Base-by-base conservation (phyloP, 2,888 invertebrate species). In the Drosophila lutescens region DNA sequence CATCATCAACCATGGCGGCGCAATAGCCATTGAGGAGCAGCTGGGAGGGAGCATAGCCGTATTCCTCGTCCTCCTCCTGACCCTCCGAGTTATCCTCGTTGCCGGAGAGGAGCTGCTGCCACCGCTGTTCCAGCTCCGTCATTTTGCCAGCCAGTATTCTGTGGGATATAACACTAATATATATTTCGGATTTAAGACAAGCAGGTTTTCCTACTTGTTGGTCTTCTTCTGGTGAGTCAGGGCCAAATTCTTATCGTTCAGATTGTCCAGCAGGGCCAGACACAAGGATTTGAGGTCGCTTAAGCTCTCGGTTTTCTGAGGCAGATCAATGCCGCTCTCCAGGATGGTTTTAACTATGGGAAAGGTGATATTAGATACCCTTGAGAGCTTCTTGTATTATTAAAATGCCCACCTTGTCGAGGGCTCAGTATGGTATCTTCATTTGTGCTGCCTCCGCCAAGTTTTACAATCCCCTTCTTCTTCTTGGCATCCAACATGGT, bases 221-320 rank as follows among this genome's bases (percentile, higher is more conserved):
- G 97, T 96, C 92, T 96, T 96, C 86, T 96, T 95, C 86, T 97
- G 97, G 92, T 97, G 97, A 73, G 95, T 95, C 32, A 97, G 92
- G 1, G 97, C 97, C 66, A 96, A 93, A 53, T 95, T 96, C 92
- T 97, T 97, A 90, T 98, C 97, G 91, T 96, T 96, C 40, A 97
- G 93, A 50, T 97, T 95, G 90, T 98, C 97, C 81, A 97, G 93
- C 41, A 98, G 92, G 7, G 96, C 96, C 56, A 95, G 93, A 77
- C 97, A 96, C 17, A 97, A 92, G 1, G 96, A 95, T 84, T 96
- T 95, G 46, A 97, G 92, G 91, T 97, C 97, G 13, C 95, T 93
- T 73, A 96, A 94, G 2, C 96, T 96, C 77, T 95, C 94, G 12
- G 94, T 93, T 77, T 94, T 94, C 40, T 94, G 93, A 40, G 94